phyloP scores from a whole-genome alignment of 2,888 invertebrate species.

The Phaonia tiefii region DNA sequence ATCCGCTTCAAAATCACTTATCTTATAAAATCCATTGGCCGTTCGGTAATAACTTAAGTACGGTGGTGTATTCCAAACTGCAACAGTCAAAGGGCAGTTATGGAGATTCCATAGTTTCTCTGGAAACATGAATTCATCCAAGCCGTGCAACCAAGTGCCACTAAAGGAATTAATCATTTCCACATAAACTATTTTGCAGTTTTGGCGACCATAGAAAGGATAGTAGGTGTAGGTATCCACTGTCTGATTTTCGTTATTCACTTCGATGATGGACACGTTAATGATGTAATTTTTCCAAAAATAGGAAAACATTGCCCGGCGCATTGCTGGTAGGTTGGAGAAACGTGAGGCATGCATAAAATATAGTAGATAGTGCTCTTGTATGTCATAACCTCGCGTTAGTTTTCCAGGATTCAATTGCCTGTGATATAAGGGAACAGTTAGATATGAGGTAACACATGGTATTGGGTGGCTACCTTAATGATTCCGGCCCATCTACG shows the following conservation, averaged over 20 bases:
- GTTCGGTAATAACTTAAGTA: constrained; percentile 63
- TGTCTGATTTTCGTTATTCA: constrained; percentile 17
- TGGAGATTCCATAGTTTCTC: constrained; percentile 64
- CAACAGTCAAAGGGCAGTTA: constrained; percentile 64
- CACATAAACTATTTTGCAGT: constrained; percentile 54
- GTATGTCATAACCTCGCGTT: constrained; percentile 64
- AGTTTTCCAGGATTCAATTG: constrained; percentile 58
- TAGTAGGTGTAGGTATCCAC: constrained; percentile 66
- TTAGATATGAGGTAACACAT: too few species aligned
- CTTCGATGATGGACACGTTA: constrained; percentile 67
- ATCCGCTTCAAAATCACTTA: constrained; percentile 70
- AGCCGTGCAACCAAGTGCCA: constrained; percentile 51
- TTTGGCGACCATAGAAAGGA: constrained; percentile 57
- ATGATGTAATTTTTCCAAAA: constrained; percentile 69
- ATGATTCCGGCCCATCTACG: constrained; percentile 55
- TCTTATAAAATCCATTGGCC: constrained; percentile 46
- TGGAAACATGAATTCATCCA: constrained; percentile 63
- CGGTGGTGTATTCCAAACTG: constrained; percentile 69
- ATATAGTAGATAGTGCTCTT: constrained; percentile 68
- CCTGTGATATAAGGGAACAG: constrained; percentile 34
- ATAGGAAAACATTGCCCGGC: constrained; percentile 62
- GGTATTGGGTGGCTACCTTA: constrained; percentile 56
- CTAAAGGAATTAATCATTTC: constrained; percentile 58
- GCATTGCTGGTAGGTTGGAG: neutral
- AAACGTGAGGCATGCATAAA: constrained; percentile 53